Evolutionary conservation across 2,888 invertebrate species (phyloP), one percentile per base, ranked within the genome.

Genomic region (Anarsia innoxiella): DNA sequence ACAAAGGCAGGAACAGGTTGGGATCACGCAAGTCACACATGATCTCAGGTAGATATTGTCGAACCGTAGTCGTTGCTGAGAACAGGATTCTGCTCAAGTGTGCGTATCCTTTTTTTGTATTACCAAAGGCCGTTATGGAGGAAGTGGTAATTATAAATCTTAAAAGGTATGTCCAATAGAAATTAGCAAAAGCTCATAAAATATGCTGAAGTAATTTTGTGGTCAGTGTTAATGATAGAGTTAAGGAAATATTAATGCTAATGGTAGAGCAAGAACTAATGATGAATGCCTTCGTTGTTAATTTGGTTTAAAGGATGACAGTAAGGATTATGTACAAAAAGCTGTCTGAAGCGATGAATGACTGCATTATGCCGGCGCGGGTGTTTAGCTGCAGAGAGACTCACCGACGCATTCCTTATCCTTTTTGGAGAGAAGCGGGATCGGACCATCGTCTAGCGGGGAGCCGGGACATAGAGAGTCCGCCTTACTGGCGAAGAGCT

Each of bases 401-500:
- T 78, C 55, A 83, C 82, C 82, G 53, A 53, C 57, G 55, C 76
- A 76, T 53, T 82, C 71, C 59, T 67, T 70, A 52, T 77, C 79
- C 65, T 71, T 84, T 51, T 87, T 87, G 51, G 87, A 88, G 56
- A 89, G 88, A 48, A 90, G 84, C 36, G 89, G 85, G 49, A 90
- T 73, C 31, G 90, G 90, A 46, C 88, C 89, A 45, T 84, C 75
- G 58, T 86, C 86, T 43, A 86, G 73, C 38, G 79, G 88, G 39
- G 87, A 84, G 50, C 87, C 88, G 54, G 88, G 84, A 66, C 87
- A 88, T 49, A 89, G 72, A 46, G 88, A 78, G 66, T 90, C 89
- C 52, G 85, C 75, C 73, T 91, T 91, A 63, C 74, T 70, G 53
- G 87, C 83, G 41, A 89, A 86, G 58, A 92, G 87, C 78, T 94